A percentile compares a stretch with the other conserved stretches of the same genome.
phyloP scores from a whole-genome alignment of 2,888 invertebrate species.

The Macaria notata region DNA sequence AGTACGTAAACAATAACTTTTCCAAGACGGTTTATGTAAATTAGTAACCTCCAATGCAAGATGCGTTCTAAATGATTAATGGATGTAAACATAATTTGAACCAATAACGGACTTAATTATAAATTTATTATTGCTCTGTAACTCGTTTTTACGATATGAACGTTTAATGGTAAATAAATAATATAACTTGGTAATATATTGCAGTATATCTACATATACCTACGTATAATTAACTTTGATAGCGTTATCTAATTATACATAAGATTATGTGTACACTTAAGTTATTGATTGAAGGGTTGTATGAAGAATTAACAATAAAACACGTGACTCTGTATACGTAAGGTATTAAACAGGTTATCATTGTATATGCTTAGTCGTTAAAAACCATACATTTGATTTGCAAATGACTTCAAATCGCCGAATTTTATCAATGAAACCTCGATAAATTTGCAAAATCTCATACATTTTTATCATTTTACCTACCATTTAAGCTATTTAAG shows the following conservation, averaged over 20 bases:
- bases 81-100: conserved; percentile 8
- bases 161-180: conserved; percentile 7
- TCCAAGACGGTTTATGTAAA: too few relatives aligned
- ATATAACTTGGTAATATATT: background rate
- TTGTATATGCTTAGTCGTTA: too few relatives aligned
- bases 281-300: too few relatives aligned
- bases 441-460: background rate
- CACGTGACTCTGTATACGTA: too few relatives aligned
- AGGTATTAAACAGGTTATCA: too few relatives aligned
- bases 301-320: too few relatives aligned
- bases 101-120: conserved; percentile 13
- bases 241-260: too few relatives aligned
- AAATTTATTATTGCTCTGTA: conserved; percentile 1
- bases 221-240: too few relatives aligned
- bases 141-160: conserved; percentile 4
- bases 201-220: too few relatives aligned
- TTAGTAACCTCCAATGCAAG: background rate
- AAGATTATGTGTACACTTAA: too few relatives aligned
- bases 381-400: background rate
- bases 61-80: conserved; percentile 27
- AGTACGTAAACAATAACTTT: too few relatives aligned
- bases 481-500: background rate
- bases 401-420: background rate
- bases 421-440: conserved; percentile 6
- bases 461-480: background rate